phyloP scores from a whole-genome alignment of 2,888 invertebrate genomes.

The Acleris sparsana region DNA sequence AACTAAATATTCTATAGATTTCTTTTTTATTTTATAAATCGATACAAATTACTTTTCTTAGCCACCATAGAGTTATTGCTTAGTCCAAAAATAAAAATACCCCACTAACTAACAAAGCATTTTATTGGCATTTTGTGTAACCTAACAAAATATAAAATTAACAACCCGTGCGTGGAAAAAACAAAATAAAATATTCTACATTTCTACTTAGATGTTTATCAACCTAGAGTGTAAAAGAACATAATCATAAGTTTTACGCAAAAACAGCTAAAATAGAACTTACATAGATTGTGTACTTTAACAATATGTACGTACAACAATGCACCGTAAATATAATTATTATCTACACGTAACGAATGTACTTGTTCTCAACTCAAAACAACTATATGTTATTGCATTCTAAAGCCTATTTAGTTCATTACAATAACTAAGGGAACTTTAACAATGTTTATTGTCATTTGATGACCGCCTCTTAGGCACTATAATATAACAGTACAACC shows the following conservation, averaged over 20 bases:
- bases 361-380: too few relatives aligned
- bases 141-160: constrained; percentile 6
- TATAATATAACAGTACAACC: too few relatives aligned
- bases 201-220: not conserved
- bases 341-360: too few relatives aligned
- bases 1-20: too few relatives aligned
- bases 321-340: too few relatives aligned
- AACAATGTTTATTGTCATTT: not conserved
- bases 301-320: not conserved
- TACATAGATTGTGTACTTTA: not conserved
- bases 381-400: too few relatives aligned
- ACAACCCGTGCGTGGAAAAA: constrained; percentile 11
- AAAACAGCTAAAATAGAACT: not conserved
- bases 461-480: not conserved
- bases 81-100: constrained; percentile 2
- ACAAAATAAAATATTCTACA: not conserved
- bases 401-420: too few relatives aligned
- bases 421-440: not conserved
- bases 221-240: not conserved
- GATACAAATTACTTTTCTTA: too few relatives aligned
- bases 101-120: constrained; percentile 15
- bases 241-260: not conserved
- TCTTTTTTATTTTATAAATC: too few relatives aligned
- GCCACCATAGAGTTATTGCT: too few relatives aligned
- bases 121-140: constrained; percentile 21